Base-by-base conservation (phyloP, 2,888 invertebrate genomes). In the Petrolisthes manimaculis region DNA sequence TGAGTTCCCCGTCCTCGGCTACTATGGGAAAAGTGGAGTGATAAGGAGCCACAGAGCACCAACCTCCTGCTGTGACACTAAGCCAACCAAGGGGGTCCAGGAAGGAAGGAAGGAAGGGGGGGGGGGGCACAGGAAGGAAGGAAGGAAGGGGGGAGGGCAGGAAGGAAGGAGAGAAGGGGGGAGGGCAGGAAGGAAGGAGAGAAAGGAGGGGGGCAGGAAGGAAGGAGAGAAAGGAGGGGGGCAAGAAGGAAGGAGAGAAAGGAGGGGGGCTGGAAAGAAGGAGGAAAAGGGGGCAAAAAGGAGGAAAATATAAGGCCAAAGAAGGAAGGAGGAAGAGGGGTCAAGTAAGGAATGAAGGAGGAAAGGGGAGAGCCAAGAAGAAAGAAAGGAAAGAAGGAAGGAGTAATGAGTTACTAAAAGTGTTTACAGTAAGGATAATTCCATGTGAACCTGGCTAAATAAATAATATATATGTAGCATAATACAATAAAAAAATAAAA, bases 11-110 rank as follows among this genome's bases (percentile, higher is more conserved):
- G 9, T 75, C 82, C 74, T 55, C 86, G 67, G 69, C 37, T 86
- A 86, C 81, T 81, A 75, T 77, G 86, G 86, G 77, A 86, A 86
- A 79, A 85, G 55, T 82, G 61, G 77, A 12, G 82, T 51, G 82
- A 86, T 86, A 86, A 86, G 56, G 86, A 77, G 82, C 61, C 82
- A 61, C 74, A 75, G n/a, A 21, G 77, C 37, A 82, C 75, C 77
- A 12, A 71, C 82, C 86, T 86, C 81, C 82, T 74, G 83, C 71
- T 77, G 86, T 83, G 86, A 86, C 81, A 54, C 61, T 84, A 86
- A 83, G 82, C 82, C 82, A 14, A 14, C 24, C 18, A n/a, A 74
- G 56, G 83, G 75, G 51, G 12, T 21, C 8, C 71, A 83, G 55
- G 51, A 77, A 37, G 71, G 21, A 21, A 71, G 71, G n/a, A 4